These are phyloP conservation scores for Ommatoiulus sabulosus DNA, from an alignment of 2,888 invertebrate genomes.

Conservation along the genomic window DNA sequence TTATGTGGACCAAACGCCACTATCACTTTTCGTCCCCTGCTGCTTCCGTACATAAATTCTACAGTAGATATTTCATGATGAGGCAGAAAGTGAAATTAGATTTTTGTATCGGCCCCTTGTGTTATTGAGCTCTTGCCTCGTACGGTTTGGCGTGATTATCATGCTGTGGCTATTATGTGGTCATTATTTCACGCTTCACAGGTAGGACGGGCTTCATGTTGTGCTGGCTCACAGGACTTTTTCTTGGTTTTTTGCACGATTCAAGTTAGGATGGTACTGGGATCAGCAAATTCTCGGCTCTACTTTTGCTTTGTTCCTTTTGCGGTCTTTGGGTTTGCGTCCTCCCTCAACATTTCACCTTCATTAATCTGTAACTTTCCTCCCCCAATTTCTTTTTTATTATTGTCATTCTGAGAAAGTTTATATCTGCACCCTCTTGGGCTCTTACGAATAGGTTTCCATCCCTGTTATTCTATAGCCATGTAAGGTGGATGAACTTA, in stretches of 20 bases:
- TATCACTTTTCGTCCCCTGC: conserved; percentile 39
- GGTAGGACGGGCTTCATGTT: neutral
- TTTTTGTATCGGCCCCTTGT: neutral
- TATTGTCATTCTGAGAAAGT: conserved; percentile 24
- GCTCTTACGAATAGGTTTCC: neutral
- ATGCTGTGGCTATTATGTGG: conserved; percentile 24
- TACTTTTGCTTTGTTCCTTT: conserved; percentile 3
- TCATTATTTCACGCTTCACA: conserved; percentile 38
- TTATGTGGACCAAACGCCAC: neutral
- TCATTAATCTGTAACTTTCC: neutral
- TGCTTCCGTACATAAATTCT: neutral
- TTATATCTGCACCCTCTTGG: neutral
- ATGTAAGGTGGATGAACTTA: conserved; percentile 17
- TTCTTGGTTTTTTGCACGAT: conserved; percentile 7
- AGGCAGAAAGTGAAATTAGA: neutral
- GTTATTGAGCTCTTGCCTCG: neutral
- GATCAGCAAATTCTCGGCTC: conserved; percentile 10
- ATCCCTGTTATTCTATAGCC: neutral
- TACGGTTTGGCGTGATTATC: conserved; percentile 22
- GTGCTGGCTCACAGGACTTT: neutral
- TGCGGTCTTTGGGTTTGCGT: conserved; percentile 16
- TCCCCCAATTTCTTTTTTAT: neutral
- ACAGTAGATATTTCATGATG: neutral
- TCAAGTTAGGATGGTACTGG: neutral
- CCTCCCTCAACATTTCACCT: conserved; percentile 39